A percentile compares a stretch with the other conserved stretches of the same genome.
Conservation (phyloP, 1,140 invertebrate species). For the Apis laboriosa region DNA sequence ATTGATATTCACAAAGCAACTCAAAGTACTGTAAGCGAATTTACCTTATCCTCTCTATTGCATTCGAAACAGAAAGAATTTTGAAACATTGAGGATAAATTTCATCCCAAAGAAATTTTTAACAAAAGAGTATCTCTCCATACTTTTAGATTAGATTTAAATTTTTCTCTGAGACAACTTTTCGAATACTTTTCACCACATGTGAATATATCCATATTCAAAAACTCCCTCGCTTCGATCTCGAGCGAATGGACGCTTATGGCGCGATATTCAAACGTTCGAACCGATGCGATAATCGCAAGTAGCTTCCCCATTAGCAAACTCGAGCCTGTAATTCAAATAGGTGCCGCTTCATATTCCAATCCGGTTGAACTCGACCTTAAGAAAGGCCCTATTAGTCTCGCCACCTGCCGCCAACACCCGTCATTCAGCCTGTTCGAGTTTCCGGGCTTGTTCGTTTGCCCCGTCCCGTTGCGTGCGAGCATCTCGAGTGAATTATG, state of each 20-base stretch:
- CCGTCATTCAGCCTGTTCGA: slow-evolving; percentile 21
- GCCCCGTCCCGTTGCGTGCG: slow-evolving; percentile 48
- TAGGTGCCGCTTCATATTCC: slow-evolving; percentile 56
- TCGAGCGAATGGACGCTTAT: neutral
- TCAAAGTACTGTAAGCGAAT: too few species aligned
- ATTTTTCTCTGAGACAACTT: too few species aligned
- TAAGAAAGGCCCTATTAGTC: slow-evolving; percentile 66
- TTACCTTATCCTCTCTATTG: too few species aligned
- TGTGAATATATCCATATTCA: too few species aligned
- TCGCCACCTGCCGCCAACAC: slow-evolving; percentile 59
- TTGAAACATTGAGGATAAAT: too few species aligned
- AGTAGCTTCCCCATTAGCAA: slow-evolving; percentile 57
- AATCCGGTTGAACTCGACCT: slow-evolving; percentile 51
- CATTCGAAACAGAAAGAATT: too few species aligned
- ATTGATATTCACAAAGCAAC: too few species aligned
- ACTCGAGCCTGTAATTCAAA: slow-evolving; percentile 57
- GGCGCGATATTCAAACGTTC: slow-evolving; percentile 18
- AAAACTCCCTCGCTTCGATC: neutral
- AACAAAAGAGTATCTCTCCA: too few species aligned
- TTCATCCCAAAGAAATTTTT: too few species aligned
- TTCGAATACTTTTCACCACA: too few species aligned
- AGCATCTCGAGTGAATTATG: slow-evolving; percentile 60
- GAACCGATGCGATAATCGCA: slow-evolving; percentile 59
- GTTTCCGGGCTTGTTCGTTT: neutral
- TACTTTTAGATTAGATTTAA: too few species aligned